phyloP scores from a whole-genome alignment of 2,888 invertebrate species.

The Shargacucullia verbasci region DNA sequence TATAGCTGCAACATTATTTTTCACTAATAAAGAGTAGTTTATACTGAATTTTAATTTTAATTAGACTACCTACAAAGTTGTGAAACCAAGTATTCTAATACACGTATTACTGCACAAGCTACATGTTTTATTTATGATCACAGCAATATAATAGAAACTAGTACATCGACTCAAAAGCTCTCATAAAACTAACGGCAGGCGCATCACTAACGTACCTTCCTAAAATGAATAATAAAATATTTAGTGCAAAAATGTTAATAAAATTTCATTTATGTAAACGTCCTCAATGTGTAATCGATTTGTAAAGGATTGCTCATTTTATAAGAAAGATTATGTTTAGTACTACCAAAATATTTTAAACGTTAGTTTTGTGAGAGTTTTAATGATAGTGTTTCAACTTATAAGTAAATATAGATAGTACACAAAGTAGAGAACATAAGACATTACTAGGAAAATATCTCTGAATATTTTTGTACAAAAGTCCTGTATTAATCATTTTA shows the following conservation, averaged over 20 bases:
- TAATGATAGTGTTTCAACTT: constrained; percentile 31
- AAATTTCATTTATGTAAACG: too few species aligned
- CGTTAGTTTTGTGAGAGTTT: constrained; percentile 45
- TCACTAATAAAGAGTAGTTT: constrained; percentile 32
- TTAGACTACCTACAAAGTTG: constrained; percentile 23
- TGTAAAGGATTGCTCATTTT: constrained; percentile 2
- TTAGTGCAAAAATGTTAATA: too few species aligned
- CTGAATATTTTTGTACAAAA: constrained; percentile 83
- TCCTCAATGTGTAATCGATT: too few species aligned
- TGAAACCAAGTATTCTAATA: constrained; percentile 31
- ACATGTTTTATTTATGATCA: constrained; percentile 42
- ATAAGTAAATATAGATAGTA: constrained; percentile 52
- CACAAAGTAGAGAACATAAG: constrained; percentile 46
- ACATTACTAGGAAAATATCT: constrained; percentile 72
- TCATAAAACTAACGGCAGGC: constrained; percentile 34
- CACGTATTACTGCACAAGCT: constrained; percentile 43
- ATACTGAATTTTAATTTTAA: constrained; percentile 21
- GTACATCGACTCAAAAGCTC: constrained; percentile 28
- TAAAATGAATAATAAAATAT: too few species aligned
- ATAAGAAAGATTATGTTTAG: background rate
- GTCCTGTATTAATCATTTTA: constrained; percentile 67
- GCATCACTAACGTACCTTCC: too few species aligned
- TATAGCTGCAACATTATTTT: constrained; percentile 47
- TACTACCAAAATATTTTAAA: background rate
- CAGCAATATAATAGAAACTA: constrained; percentile 40